Evolutionary conservation across 2,797 vertebrate species (phyloP), one percentile per base, ranked within the genome.

Genomic region (Gobio occitaniae): DNA sequence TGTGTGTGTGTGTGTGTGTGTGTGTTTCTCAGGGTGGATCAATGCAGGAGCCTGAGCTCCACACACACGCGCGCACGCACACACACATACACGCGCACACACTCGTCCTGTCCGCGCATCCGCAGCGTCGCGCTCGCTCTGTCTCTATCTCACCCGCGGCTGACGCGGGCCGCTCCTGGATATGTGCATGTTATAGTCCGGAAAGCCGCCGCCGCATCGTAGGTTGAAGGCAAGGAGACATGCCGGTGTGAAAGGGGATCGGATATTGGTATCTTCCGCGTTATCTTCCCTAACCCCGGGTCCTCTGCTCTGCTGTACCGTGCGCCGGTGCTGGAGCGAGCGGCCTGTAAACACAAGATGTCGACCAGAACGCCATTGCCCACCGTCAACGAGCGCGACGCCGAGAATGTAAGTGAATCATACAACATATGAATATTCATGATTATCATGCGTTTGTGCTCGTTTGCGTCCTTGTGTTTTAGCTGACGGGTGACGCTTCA

Each of bases 351-450:
- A 65, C 47, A 83, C 86, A 90, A 89, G 84, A 92, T 92, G 96
- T 96, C 96, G 94, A 96, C 96, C 89, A 94, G 96, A 92, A 96
- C 96, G 93, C 96, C 96, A 93, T 95, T 97, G 93, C 96, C 96
- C 82, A 97, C 96, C 86, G 96, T 97, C 89, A 97, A 96, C 90
- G 96, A 97, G 92, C 94, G 96, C 89, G 96, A 97, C 93, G 91
- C 96, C 38, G 96, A 97, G 93, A 96, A 97, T 78, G 96, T 96
- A 92, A 96, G 96, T 96, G 74, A 52, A 16, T 38, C 15, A 19
- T 48, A 36, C 29, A 52, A 4, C 32, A 19, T 72, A 80, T 54
- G 56, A 59, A 78, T 16, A 17, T 29, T 78, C 75, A 15, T 13
- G 36, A 10, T 77, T 47, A 19, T 11, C 44, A 19, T 17, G 78